Evolutionary conservation across 2,888 invertebrate genomes (phyloP).

Genomic region (Aradus depressus): DNA sequence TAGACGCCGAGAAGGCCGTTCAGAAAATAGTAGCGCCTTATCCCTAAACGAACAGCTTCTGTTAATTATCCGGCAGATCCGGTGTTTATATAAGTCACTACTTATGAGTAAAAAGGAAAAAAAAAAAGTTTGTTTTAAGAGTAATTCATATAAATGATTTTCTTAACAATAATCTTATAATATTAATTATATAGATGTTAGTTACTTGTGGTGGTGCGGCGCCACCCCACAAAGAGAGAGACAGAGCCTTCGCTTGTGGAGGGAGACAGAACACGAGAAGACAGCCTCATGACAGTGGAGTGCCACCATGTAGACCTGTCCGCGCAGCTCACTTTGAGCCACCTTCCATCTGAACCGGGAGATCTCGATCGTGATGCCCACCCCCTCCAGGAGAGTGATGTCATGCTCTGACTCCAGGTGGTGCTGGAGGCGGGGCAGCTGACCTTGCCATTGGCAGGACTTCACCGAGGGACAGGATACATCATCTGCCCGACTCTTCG

Average conservation of each 20-base stretch:
- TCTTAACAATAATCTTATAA: too few species aligned
- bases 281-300: constrained; percentile 21
- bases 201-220: too few species aligned
- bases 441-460: constrained; percentile 22
- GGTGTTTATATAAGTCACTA: too few species aligned
- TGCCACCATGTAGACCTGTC: constrained; percentile 21
- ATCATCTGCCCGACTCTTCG: too few species aligned
- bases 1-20: too few species aligned
- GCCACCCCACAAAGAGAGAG: constrained; percentile 14
- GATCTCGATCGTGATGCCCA: constrained; percentile 23
- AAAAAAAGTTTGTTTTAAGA: too few species aligned
- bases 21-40: too few species aligned
- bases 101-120: too few species aligned
- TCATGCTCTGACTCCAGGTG: constrained; percentile 22
- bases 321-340: constrained; percentile 17
- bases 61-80: too few species aligned
- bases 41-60: too few species aligned
- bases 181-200: too few species aligned
- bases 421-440: constrained; percentile 10
- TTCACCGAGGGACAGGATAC: constrained; percentile 18
- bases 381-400: constrained; percentile 19
- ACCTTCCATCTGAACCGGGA: constrained; percentile 23
- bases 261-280: constrained; percentile 20
- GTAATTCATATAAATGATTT: too few species aligned
- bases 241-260: constrained; percentile 14